phyloP scores from a whole-genome alignment of 30 jellyfish, hydroid and myxozoan genomes.

The Hydractinia symbiolongicarpus region DNA sequence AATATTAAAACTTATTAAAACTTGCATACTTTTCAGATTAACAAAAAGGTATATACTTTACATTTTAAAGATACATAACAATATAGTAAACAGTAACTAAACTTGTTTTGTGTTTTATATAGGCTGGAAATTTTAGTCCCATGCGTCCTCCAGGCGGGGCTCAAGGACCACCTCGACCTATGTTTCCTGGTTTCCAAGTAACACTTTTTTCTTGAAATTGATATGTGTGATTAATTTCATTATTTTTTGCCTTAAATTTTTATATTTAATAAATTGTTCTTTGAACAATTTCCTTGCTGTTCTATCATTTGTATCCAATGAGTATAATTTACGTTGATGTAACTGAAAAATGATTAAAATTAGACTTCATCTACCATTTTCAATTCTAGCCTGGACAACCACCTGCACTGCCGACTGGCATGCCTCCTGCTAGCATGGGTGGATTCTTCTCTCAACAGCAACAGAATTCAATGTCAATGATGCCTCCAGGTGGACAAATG shows the following conservation, averaged over 20 bases:
- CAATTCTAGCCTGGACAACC: not conserved
- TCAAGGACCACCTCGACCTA: slow-evolving; percentile 19
- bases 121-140: slow-evolving; percentile 17
- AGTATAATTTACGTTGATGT: too few species aligned
- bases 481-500: slow-evolving; percentile 45
- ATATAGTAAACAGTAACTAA: not conserved
- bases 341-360: too few species aligned
- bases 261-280: too few species aligned
- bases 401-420: not conserved
- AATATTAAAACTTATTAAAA: too few species aligned
- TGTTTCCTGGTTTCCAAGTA: slow-evolving; percentile 17
- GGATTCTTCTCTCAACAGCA: not conserved
- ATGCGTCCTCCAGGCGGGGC: slow-evolving; percentile 6
- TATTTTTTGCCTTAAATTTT: not conserved
- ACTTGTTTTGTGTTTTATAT: not conserved
- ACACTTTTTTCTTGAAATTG: not conserved
- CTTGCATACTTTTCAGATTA: too few species aligned
- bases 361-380: not conserved
- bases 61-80: too few species aligned
- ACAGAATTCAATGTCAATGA: slow-evolving; percentile 27
- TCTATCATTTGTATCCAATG: too few species aligned
- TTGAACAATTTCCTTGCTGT: too few species aligned
- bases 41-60: too few species aligned
- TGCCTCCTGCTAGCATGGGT: not conserved
- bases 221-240: not conserved